Evolutionary conservation across 2,888 invertebrate genomes (phyloP).

Genomic region (Polyommatus icarus): DNA sequence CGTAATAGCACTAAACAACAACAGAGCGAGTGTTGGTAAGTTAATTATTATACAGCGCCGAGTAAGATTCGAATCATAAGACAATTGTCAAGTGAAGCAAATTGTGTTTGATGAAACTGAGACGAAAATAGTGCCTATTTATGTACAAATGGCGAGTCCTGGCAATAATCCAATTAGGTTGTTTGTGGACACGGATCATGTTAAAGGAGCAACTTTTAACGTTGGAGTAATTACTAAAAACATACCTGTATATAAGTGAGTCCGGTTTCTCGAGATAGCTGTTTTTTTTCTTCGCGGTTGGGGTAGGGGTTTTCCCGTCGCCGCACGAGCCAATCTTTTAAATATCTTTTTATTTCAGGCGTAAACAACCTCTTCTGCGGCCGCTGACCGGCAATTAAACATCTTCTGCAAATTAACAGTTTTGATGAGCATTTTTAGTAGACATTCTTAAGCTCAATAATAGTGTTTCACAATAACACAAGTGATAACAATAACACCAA

Average conservation of each 20-base stretch:
- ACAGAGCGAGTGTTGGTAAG: neutral
- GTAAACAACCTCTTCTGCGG: slow-evolving; percentile 88
- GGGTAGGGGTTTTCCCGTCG: slow-evolving; percentile 89
- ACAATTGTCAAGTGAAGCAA: slow-evolving; percentile 38
- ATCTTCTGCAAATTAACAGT: slow-evolving; percentile 65
- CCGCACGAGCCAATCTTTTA: slow-evolving; percentile 88
- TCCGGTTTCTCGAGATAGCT: slow-evolving; percentile 86
- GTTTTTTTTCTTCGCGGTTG: slow-evolving; percentile 88
- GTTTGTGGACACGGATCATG: slow-evolving; percentile 65
- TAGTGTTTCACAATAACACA: neutral
- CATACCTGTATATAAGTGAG: slow-evolving; percentile 88
- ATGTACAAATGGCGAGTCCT: slow-evolving; percentile 76
- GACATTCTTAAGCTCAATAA: neutral
- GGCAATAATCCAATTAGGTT: slow-evolving; percentile 75
- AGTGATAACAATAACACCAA: neutral
- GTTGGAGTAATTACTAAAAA: slow-evolving; percentile 36
- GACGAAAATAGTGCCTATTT: slow-evolving; percentile 79
- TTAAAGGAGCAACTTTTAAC: slow-evolving; percentile 49
- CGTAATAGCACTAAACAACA: neutral
- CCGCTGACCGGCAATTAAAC: slow-evolving; percentile 81
- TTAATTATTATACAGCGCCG: slow-evolving; percentile 8
- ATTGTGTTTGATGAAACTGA: slow-evolving; percentile 63
- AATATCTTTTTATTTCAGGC: slow-evolving; percentile 88
- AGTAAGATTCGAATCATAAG: slow-evolving; percentile 23
- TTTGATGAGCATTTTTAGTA: neutral